Base-by-base conservation (phyloP, 2,888 invertebrate species). In the Acrocera orbiculus region DNA sequence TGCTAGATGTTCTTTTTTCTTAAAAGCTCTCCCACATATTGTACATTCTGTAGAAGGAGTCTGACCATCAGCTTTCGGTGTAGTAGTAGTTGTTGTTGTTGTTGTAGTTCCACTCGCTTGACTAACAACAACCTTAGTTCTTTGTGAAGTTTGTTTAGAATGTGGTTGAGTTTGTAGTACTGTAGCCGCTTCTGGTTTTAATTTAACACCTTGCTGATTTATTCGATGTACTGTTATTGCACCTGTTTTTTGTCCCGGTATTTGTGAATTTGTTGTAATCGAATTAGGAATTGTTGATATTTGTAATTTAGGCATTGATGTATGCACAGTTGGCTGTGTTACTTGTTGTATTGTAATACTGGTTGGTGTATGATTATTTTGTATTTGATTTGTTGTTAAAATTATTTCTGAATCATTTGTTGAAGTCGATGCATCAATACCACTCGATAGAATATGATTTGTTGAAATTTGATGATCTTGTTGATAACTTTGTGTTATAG, bases 1-100 rank as follows among this genome's bases (percentile, higher is more conserved):
- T 37, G 70, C 71, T 1, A 76, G 56, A 47, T 76, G 75, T 47
- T 76, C 76, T 48, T 73, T 70, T 42, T 76, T 63, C 47, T 75
- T 75, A 46, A 76, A 76, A 2, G 64, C 64, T 42, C 73, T 71
- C 5, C 62, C 64, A 48, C 76, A 76, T 11, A 68, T 58, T 24
- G 68, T 67, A 46, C 74, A 75, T 46, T 48, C 52, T 52, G 37
- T 35, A 9, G 23, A 11, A 6, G n/a, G 6, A 19, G 8, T 17
- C 27, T 13, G 34, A 19, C 7, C 30, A 16, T 16, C 25, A 20
- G 10, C 8, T n/a, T 25, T 17, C 10, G 23, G 27, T 20, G 26
- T 13, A n/a, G 24, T 23, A 16, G 4, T 29, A n/a, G 31, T 10
- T 10, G 23, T 6, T 27, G 34, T 32, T 19, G 26, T 24, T 2